Conservation (phyloP, 2,113 vertebrate species). For the Rhinichthys klamathensis region DNA sequence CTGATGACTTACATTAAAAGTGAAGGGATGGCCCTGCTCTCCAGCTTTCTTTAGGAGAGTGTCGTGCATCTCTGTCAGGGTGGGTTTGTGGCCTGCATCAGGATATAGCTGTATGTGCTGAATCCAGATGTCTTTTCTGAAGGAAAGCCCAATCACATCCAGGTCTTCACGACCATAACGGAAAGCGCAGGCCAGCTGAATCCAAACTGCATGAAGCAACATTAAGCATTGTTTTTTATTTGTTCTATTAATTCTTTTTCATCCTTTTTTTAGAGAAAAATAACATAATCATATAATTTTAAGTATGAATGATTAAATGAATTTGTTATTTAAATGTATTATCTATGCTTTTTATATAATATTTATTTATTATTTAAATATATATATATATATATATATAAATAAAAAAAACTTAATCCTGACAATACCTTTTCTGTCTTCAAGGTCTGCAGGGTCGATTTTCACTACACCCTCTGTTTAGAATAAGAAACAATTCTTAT, state of each 20-base stretch:
- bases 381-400: too few species aligned
- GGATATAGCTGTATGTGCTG: slow-evolving; percentile 70
- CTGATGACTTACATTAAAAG: slow-evolving; percentile 65
- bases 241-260: neutral
- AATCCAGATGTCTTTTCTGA: slow-evolving; percentile 81
- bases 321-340: too few species aligned
- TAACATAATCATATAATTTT: too few species aligned
- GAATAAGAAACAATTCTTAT: neutral
- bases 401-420: neutral
- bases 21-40: slow-evolving; percentile 69
- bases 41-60: slow-evolving; percentile 77
- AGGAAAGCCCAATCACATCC: slow-evolving; percentile 78
- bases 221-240: neutral
- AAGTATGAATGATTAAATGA: too few species aligned
- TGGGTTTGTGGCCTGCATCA: slow-evolving; percentile 61
- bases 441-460: slow-evolving; percentile 68
- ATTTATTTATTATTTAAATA: too few species aligned
- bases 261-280: neutral
- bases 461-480: slow-evolving; percentile 73
- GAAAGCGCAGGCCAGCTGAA: slow-evolving; percentile 77
- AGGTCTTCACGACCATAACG: slow-evolving; percentile 78
- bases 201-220: slow-evolving; percentile 66
- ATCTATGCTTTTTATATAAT: too few species aligned
- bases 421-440: slow-evolving; percentile 73
- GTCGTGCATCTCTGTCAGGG: slow-evolving; percentile 68